These are phyloP conservation scores for Lepus timidus DNA, from an alignment of 2,113 vertebrate genomes.

Conservation along the genomic window DNA sequence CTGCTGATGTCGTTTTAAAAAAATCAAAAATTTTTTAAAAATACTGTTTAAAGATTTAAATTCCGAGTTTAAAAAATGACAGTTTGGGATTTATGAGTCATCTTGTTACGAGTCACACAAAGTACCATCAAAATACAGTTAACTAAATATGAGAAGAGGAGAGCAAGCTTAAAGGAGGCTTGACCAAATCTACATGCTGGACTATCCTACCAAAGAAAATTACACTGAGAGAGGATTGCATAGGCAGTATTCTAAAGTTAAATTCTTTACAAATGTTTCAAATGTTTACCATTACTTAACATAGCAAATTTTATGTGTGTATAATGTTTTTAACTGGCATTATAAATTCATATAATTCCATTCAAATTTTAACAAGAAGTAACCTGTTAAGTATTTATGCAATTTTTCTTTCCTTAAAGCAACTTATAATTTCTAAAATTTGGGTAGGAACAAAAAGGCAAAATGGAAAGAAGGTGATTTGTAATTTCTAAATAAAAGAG, in stretches of 20 bases:
- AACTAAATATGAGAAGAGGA: neutral
- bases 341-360: slow-evolving; percentile 71
- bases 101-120: neutral
- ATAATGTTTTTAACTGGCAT: slow-evolving; percentile 66
- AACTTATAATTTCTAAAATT: slow-evolving; percentile 45
- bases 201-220: slow-evolving; percentile 64
- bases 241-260: slow-evolving; percentile 83
- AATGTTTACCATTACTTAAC: slow-evolving; percentile 78
- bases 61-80: slow-evolving; percentile 74
- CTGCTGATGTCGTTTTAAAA: slow-evolving; percentile 52
- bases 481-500: neutral
- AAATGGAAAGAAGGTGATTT: neutral
- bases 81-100: slow-evolving; percentile 64
- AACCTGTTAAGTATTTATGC: slow-evolving; percentile 46
- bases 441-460: neutral
- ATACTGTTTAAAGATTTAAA: slow-evolving; percentile 59
- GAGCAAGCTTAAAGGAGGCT: neutral
- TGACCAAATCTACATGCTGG: slow-evolving; percentile 75
- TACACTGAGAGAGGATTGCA: slow-evolving; percentile 80
- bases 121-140: neutral
- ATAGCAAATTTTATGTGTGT: slow-evolving; percentile 71
- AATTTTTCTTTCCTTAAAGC: slow-evolving; percentile 16
- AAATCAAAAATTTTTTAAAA: slow-evolving; percentile 56
- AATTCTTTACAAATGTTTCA: slow-evolving; percentile 73
- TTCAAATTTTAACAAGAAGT: slow-evolving; percentile 69